Percentiles rank a stretch among this genome's conserved stretches.
phyloP scores from a whole-genome alignment of 2,113 vertebrate species.

The Patagioenas fasciata region DNA sequence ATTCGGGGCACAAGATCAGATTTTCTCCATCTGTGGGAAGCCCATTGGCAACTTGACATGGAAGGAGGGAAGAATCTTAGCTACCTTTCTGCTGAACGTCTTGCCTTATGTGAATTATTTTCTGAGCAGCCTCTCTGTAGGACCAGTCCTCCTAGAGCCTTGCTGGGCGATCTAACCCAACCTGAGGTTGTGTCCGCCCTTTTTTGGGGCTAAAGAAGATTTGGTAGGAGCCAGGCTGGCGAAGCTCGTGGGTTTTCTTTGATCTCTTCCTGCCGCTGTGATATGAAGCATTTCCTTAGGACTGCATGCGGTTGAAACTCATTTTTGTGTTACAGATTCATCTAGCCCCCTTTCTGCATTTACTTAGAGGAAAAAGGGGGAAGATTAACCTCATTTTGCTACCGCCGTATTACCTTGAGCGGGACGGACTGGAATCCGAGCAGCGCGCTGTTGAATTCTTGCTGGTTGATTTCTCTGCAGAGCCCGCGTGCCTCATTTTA shows the following conservation, averaged over 20 bases:
- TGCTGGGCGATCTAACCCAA: too few relatives aligned
- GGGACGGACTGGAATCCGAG: not conserved
- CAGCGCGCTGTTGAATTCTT: not conserved
- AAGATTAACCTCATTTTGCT: slow-evolving; percentile 14
- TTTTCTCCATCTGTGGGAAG: not conserved
- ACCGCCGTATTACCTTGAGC: not conserved
- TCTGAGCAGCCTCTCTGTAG: not conserved
- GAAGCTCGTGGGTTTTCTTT: not conserved
- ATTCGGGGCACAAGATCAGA: not conserved
- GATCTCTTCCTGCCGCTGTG: not conserved
- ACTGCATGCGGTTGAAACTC: not conserved
- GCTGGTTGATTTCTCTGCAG: not conserved
- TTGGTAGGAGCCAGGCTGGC: not conserved
- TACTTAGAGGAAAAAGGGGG: not conserved
- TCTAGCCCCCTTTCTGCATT: not conserved
- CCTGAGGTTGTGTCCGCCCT: not conserved
- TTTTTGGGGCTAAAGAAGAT: not conserved
- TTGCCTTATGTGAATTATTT: not conserved
- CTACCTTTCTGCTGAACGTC: not conserved
- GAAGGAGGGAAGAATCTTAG: not conserved
- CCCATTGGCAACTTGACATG: not conserved
- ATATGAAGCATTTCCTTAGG: not conserved
- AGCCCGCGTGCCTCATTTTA: not conserved
- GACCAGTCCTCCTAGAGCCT: too few relatives aligned
- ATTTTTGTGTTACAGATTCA: not conserved